A percentile compares a stretch with the other conserved stretches of the same genome.
These are phyloP conservation scores for Rhea pennata DNA, from an alignment of 2,113 vertebrate species.

Conservation along the genomic window DNA sequence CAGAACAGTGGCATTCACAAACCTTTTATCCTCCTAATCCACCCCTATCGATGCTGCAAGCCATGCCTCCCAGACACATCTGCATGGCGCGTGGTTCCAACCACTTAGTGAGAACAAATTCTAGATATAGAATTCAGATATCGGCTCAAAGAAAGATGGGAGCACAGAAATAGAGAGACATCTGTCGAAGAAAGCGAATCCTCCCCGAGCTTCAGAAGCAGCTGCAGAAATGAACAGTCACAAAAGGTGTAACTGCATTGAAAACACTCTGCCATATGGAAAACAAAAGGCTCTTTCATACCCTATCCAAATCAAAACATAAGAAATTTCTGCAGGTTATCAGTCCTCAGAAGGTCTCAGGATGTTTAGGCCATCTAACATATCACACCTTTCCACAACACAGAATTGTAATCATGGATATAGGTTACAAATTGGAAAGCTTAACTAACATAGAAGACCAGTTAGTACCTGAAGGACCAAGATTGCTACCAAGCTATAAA, in stretches of 20 bases:
- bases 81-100: rapidly evolving
- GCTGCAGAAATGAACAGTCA: neutral
- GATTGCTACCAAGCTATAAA: neutral
- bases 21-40: neutral
- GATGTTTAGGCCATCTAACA: neutral
- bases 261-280: neutral
- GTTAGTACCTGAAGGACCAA: neutral
- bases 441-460: neutral
- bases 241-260: neutral
- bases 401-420: neutral
- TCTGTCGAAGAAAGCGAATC: neutral
- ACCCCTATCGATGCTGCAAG: rapidly evolving
- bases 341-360: neutral
- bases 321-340: neutral
- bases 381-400: neutral
- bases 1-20: neutral
- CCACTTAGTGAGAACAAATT: neutral
- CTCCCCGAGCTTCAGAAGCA: neutral
- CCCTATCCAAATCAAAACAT: neutral
- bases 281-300: neutral
- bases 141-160: neutral
- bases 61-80: neutral
- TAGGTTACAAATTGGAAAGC: neutral
- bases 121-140: neutral
- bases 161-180: neutral